These are phyloP conservation scores for Tetramorium parvispinum DNA, from an alignment of 1,140 invertebrate species.

Conservation along the genomic window DNA sequence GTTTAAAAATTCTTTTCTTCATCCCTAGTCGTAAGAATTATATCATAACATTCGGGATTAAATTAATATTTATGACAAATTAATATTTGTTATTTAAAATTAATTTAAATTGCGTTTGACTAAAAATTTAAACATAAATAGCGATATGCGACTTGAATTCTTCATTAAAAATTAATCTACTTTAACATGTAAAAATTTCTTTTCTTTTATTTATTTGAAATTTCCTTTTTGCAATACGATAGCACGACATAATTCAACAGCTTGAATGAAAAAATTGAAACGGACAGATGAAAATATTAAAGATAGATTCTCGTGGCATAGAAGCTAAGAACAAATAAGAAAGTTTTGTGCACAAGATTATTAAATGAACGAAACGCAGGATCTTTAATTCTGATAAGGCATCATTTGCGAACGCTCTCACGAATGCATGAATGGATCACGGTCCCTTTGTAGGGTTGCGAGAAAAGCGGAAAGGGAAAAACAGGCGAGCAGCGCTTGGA, in stretches of 20 bases:
- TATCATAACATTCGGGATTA: neutral
- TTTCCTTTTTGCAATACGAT: neutral
- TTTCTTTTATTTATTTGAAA: neutral
- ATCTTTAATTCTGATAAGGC: slow-evolving; percentile 22
- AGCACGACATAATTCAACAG: neutral
- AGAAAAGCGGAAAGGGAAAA: slow-evolving; percentile 61
- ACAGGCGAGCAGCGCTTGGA: slow-evolving; percentile 9
- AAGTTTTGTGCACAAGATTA: neutral
- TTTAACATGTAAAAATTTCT: neutral
- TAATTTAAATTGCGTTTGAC: neutral
- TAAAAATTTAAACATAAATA: neutral
- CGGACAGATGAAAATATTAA: neutral
- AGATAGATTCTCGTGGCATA: neutral
- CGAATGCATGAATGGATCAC: slow-evolving; percentile 12
- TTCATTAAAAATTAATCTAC: neutral
- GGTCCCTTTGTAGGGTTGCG: slow-evolving; percentile 35
- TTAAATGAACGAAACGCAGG: neutral
- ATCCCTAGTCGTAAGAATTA: neutral
- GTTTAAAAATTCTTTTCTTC: neutral
- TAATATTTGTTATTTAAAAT: neutral
- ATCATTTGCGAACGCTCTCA: slow-evolving; percentile 18
- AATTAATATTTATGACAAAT: neutral
- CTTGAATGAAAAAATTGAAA: neutral
- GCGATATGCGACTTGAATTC: neutral
- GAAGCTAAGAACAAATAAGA: neutral